These are phyloP conservation scores for Coptodon rendalli DNA, from an alignment of 2,113 vertebrate genomes.

Conservation along the genomic window DNA sequence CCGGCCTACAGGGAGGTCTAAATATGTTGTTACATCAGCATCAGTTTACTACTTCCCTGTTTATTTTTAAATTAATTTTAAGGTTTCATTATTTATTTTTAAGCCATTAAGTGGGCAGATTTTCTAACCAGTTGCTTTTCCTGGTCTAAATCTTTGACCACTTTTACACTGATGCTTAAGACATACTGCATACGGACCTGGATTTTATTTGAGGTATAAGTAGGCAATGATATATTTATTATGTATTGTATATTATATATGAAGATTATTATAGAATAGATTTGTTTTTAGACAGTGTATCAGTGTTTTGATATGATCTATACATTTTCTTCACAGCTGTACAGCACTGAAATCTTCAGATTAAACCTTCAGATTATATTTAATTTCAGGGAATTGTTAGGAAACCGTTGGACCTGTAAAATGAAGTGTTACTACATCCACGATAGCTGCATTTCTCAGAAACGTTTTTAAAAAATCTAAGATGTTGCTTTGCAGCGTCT, in stretches of 20 bases:
- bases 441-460: neutral
- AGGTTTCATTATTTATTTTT: neutral
- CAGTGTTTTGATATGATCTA: neutral
- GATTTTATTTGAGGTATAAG: neutral
- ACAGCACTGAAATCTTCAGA: neutral
- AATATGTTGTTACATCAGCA: neutral
- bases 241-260: neutral
- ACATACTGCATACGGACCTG: neutral
- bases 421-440: neutral
- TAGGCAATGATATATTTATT: accelerated
- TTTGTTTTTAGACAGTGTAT: neutral
- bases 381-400: neutral
- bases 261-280: neutral
- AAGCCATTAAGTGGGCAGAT: neutral
- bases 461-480: neutral
- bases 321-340: neutral
- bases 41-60: neutral
- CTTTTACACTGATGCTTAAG: neutral
- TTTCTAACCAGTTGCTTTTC: neutral
- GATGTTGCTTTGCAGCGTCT: accelerated
- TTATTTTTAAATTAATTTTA: neutral
- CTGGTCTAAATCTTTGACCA: neutral
- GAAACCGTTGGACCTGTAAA: accelerated
- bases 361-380: neutral
- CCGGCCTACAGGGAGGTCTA: accelerated